Evolutionary conservation across 2,113 vertebrate genomes (phyloP).

Genomic region (Sprattus sprattus): DNA sequence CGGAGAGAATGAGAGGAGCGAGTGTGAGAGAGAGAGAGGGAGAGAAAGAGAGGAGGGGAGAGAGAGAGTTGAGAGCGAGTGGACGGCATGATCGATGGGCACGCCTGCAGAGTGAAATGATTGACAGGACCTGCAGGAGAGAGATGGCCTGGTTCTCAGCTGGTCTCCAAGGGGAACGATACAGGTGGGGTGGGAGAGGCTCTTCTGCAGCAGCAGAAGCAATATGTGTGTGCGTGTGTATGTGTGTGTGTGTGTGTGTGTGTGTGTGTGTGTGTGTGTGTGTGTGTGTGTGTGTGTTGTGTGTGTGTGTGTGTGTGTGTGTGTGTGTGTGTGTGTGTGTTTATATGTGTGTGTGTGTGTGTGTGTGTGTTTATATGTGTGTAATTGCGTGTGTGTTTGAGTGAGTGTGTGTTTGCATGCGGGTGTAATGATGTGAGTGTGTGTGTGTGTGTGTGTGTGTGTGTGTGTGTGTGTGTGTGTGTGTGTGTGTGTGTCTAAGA

Average conservation of each 20-base stretch:
- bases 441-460: neutral
- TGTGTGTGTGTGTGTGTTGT: neutral
- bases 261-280: neutral
- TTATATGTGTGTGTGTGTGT: neutral
- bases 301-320: neutral
- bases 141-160: neutral
- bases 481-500: neutral
- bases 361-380: neutral
- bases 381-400: neutral
- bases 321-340: conserved; percentile 7
- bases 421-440: neutral
- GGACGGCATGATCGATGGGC: conserved; percentile 28
- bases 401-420: neutral
- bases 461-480: neutral
- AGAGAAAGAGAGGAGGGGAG: neutral
- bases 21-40: neutral
- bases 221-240: neutral
- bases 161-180: neutral
- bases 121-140: conserved; percentile 25
- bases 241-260: neutral
- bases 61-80: neutral
- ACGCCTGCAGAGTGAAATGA: conserved; percentile 7
- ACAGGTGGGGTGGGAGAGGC: conserved; percentile 25
- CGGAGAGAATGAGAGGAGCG: no score
- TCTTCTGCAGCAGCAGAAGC: neutral